Evolutionary conservation across 1,140 invertebrate genomes (phyloP).

Genomic region (Drosophila subobscura): DNA sequence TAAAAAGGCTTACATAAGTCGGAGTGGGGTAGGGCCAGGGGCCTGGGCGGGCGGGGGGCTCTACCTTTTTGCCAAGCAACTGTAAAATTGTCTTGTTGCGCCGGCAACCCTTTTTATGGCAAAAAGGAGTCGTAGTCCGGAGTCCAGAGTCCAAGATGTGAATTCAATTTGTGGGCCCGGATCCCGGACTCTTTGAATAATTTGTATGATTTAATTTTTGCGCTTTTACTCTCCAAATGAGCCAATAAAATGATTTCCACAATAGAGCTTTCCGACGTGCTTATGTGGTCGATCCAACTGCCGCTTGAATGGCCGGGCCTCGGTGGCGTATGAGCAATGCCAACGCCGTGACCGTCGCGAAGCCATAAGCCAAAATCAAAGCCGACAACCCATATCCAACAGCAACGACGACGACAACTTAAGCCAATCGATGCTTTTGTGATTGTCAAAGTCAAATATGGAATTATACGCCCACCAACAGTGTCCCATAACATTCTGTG

Average conservation of each 20-base stretch:
- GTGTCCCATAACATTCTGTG: constrained; percentile 8
- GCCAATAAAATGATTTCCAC: constrained; percentile 65
- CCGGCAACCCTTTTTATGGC: constrained; percentile 67
- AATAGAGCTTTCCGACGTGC: constrained; percentile 43
- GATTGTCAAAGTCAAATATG: constrained; percentile 70
- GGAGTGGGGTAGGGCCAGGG: constrained; percentile 12
- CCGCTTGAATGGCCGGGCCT: constrained; percentile 4
- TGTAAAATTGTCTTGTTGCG: constrained; percentile 78
- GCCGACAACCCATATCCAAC: constrained; percentile 26
- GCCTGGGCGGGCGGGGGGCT: constrained; percentile 8
- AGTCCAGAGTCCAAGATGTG: constrained; percentile 44
- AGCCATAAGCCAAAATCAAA: constrained; percentile 47
- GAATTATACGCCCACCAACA: constrained; percentile 44
- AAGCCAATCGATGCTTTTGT: constrained; percentile 60
- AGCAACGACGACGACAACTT: constrained; percentile 70
- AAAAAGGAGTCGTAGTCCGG: constrained; percentile 14
- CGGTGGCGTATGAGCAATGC: constrained; percentile 60
- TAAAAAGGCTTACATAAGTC: constrained; percentile 77
- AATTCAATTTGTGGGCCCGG: constrained; percentile 70
- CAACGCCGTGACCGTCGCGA: constrained; percentile 5
- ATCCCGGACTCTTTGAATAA: constrained; percentile 66
- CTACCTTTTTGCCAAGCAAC: constrained; percentile 79
- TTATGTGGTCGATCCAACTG: constrained; percentile 58
- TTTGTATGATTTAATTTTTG: constrained; percentile 80
- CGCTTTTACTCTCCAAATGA: constrained; percentile 49